phyloP scores from a whole-genome alignment of 1,140 invertebrate genomes.

The Bombyx mandarina region DNA sequence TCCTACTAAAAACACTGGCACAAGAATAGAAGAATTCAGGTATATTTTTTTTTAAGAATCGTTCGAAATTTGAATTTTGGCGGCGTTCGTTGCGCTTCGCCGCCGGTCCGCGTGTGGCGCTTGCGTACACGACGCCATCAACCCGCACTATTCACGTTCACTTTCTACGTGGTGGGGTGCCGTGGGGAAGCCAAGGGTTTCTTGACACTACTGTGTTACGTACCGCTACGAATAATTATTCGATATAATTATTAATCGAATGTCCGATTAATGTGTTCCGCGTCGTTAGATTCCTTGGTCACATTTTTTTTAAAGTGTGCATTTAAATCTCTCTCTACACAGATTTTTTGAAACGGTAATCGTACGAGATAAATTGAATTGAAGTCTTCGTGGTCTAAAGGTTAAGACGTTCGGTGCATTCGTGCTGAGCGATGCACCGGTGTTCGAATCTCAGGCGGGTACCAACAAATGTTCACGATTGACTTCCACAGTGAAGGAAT shows the following conservation, averaged over 20 bases:
- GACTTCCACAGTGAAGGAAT: too few relatives aligned
- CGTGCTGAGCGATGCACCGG: too few relatives aligned
- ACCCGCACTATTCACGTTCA: slow-evolving; percentile 33
- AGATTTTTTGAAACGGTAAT: too few relatives aligned
- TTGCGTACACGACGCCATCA: slow-evolving; percentile 15
- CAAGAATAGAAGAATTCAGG: slow-evolving; percentile 17
- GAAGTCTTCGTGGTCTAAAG: too few relatives aligned
- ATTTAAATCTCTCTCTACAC: too few relatives aligned
- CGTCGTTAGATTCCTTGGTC: too few relatives aligned
- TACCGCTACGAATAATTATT: slow-evolving; percentile 18
- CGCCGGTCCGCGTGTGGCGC: slow-evolving; percentile 38
- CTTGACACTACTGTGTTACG: slow-evolving; percentile 29
- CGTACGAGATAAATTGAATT: too few relatives aligned
- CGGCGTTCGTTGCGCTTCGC: slow-evolving; percentile 42
- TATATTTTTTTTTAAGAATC: background rate
- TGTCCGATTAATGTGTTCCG: too few relatives aligned
- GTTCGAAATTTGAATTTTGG: slow-evolving; percentile 11
- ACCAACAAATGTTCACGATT: too few relatives aligned
- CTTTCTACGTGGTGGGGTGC: slow-evolving; percentile 51
- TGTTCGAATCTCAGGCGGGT: too few relatives aligned
- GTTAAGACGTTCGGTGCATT: too few relatives aligned
- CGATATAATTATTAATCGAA: slow-evolving; percentile 15
- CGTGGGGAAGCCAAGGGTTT: slow-evolving; percentile 43
- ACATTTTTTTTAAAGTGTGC: too few relatives aligned
- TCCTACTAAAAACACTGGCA: slow-evolving; percentile 28